These are phyloP conservation scores for Acanthococcus lagerstroemiae DNA, from an alignment of 2,888 invertebrate species.

Conservation along the genomic window DNA sequence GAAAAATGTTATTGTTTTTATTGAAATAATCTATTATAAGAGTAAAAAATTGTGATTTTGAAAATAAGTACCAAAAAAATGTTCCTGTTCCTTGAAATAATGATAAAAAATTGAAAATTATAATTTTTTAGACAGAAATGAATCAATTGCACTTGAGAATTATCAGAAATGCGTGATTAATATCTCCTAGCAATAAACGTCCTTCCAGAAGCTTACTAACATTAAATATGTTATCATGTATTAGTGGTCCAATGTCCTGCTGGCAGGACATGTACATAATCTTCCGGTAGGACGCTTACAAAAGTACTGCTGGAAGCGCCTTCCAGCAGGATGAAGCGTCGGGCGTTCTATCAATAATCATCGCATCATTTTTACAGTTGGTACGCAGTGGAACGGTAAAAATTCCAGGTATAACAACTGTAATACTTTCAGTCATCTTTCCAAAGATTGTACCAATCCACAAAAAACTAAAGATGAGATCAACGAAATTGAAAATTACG, in stretches of 20 bases:
- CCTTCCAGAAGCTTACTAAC: neutral
- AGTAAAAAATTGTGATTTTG: neutral
- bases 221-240: neutral
- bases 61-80: neutral
- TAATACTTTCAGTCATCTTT: too few relatives aligned
- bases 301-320: neutral
- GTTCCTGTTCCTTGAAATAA: too few relatives aligned
- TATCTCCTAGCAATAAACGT: neutral
- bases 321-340: neutral
- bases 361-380: too few relatives aligned
- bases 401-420: too few relatives aligned
- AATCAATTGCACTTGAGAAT: neutral
- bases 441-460: too few relatives aligned
- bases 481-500: too few relatives aligned
- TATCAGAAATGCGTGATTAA: neutral
- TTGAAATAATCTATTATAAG: neutral
- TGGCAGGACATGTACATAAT: neutral
- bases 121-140: neutral
- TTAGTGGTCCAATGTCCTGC: neutral
- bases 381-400: too few relatives aligned
- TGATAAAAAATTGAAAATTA: neutral
- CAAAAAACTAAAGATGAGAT: too few relatives aligned
- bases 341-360: too few relatives aligned
- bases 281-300: neutral
- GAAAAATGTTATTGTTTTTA: too few relatives aligned